These are phyloP conservation scores for Stomatorhinus walkeri DNA, from an alignment of 2,797 vertebrate genomes.

Conservation along the genomic window DNA sequence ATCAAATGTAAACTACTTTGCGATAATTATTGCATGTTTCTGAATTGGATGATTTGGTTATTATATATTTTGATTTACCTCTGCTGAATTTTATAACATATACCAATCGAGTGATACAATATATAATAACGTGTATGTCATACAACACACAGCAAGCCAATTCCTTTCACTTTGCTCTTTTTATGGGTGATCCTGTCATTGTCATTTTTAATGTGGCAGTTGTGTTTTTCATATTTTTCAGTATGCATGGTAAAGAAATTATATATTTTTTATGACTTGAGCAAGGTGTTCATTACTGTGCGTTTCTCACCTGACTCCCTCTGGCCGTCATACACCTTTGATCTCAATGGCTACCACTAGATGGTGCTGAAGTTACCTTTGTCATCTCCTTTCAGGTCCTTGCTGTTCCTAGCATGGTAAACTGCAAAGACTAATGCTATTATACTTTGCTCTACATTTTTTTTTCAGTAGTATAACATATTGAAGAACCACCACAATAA, in stretches of 20 bases:
- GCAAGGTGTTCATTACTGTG: not conserved
- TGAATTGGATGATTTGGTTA: not conserved
- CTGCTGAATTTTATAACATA: not conserved
- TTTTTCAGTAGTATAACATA: not conserved
- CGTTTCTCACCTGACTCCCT: not conserved
- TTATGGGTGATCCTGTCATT: not conserved
- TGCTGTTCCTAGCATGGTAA: not conserved
- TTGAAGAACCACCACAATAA: not conserved
- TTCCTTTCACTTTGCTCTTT: not conserved
- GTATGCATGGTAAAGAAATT: not conserved
- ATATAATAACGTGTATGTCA: not conserved
- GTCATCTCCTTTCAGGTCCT: conserved; percentile 7
- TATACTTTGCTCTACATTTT: not conserved
- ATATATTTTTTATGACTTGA: not conserved
- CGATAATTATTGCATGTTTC: not conserved
- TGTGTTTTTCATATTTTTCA: not conserved
- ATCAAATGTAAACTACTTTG: not conserved
- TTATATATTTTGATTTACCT: not conserved
- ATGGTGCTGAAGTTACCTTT: conserved; percentile 37
- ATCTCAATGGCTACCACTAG: conserved; percentile 40
- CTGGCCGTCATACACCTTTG: conserved; percentile 39
- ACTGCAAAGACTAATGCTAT: not conserved
- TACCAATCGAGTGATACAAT: not conserved
- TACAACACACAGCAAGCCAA: not conserved
- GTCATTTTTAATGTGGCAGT: not conserved